Base-by-base conservation (phyloP, 2,113 vertebrate species). In the Amia ocellicauda region DNA sequence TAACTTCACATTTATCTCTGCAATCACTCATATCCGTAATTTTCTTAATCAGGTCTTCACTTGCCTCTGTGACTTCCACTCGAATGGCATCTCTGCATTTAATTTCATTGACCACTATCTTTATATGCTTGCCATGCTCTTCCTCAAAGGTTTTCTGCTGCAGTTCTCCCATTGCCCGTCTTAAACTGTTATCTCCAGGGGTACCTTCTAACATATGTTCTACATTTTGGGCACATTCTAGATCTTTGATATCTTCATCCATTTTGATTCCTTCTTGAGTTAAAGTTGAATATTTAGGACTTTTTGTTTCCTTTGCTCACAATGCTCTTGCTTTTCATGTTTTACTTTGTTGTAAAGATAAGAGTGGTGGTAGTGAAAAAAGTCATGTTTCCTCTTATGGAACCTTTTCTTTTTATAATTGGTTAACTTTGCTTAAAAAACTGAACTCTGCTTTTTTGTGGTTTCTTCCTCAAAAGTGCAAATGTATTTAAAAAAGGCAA, bases 91-190 rank as follows among this genome's bases (percentile, higher is more conserved):
- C 66, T 16, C 52, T 26, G 40, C 56, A 51, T 8, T 20, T 55
- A 14, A 62, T 64, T 68, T 66, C 57, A 45, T 0, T 31, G 53
- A 26, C 14, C 14, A 74, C 8, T 4, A 50, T 22, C 14, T 14
- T 4, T 9, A 40, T n/a, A 64, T 69, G 66, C 69, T 27, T 36
- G 17, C 66, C 40, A 16, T 26, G 41, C 43, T 71, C 53, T 50
- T 28, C 26, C 68, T 43, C 52, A 14, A 31, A 23, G 7, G 47
- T 22, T 62, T 51, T 59, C 7, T 19, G 0, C 1, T 3, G 1
- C 65, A 66, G 11, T 20, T 64, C 40, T 27, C 59, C 51, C 13
- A 54, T 11, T n/a, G 57, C 57, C 11, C 57, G 43, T 36, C 19
- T 57, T 40, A 58, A 19, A 26, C 11, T 42, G 3, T 40, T n/a